Evolutionary conservation across 2,888 invertebrate species (phyloP).

Genomic region (Cephus pygmeus): DNA sequence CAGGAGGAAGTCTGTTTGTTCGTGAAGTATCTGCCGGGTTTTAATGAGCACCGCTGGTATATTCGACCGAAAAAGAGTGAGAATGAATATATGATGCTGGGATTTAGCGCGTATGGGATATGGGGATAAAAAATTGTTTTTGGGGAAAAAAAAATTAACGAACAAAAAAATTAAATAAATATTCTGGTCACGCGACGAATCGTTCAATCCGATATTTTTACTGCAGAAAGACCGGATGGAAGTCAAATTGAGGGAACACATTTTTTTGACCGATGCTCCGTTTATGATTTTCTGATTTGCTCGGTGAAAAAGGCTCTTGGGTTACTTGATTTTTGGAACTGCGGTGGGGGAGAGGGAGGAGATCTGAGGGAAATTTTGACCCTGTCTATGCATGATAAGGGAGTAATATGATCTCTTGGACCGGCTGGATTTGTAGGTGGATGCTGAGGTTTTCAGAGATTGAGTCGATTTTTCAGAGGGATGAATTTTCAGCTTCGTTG

Average conservation of each 20-base stretch:
- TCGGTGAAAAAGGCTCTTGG: neutral
- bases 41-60: neutral
- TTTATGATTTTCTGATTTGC: neutral
- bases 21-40: neutral
- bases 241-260: neutral
- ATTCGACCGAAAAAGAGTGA: neutral
- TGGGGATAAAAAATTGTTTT: neutral
- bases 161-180: neutral
- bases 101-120: neutral
- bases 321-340: neutral
- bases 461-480: no score
- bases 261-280: no score
- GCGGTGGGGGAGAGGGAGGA: no score
- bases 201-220: neutral
- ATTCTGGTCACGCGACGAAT: neutral
- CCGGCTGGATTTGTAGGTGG: neutral
- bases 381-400: neutral
- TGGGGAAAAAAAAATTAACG: neutral
- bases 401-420: neutral
- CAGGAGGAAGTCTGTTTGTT: neutral
- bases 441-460: no score
- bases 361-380: neutral
- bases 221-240: no score
- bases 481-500: neutral
- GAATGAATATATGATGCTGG: neutral